Percentiles rank a stretch among this genome's conserved stretches.
Evolutionary conservation across 2,888 invertebrate species (phyloP).

Genomic region (Hylaea fasciaria): DNA sequence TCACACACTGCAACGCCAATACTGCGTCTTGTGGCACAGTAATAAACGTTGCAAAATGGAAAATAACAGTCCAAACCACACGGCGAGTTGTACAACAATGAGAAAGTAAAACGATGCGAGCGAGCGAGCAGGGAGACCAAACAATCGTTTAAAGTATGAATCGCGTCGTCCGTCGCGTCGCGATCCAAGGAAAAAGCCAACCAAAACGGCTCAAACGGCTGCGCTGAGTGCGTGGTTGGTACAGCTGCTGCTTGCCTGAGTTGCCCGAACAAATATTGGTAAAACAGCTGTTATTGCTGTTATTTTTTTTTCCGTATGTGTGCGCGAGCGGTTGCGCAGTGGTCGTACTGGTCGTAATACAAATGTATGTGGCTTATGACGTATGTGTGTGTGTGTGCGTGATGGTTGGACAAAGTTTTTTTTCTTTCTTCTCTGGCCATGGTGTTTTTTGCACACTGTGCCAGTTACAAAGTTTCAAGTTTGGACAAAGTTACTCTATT

Average conservation of each 20-base stretch:
- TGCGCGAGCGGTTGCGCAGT: conserved; percentile 65
- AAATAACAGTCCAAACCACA: conserved; percentile 63
- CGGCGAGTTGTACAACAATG: conserved; percentile 72
- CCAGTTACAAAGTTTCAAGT: too few relatives aligned
- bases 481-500: too few relatives aligned
- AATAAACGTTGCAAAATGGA: conserved; percentile 69
- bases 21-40: conserved; percentile 58
- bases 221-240: conserved; percentile 45
- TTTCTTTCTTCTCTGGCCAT: too few relatives aligned
- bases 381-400: conserved; percentile 60
- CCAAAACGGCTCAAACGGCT: too few relatives aligned
- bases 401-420: conserved; percentile 54
- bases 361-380: too few relatives aligned
- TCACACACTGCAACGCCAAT: conserved; percentile 78
- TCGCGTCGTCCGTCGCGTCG: conserved; percentile 69
- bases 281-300: conserved; percentile 84
- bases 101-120: conserved; percentile 59
- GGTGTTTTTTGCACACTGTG: too few relatives aligned
- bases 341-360: too few relatives aligned
- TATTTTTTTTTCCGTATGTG: conserved; percentile 80
- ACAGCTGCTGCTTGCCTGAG: conserved; percentile 74
- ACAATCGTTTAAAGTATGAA: conserved; percentile 74
- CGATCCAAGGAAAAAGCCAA: conserved; percentile 75
- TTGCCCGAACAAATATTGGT: conserved; percentile 83
- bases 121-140: conserved; percentile 55